These are phyloP conservation scores for Drosophila fulvimacula DNA, from an alignment of 2,888 invertebrate species.

Conservation along the genomic window DNA sequence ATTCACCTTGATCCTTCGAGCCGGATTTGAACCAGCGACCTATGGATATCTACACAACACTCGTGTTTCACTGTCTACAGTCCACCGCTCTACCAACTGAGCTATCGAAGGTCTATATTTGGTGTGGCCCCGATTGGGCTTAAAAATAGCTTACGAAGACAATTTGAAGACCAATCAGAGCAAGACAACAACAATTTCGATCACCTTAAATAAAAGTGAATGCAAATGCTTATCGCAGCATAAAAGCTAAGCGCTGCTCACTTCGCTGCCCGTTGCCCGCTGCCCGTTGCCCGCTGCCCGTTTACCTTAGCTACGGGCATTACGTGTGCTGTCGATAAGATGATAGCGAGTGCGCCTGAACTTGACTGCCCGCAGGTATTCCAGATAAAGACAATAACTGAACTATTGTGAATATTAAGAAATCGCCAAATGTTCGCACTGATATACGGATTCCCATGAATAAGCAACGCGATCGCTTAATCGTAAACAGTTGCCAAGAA, in stretches of 20 bases:
- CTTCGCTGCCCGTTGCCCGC: background rate
- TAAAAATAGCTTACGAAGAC: constrained; percentile 6
- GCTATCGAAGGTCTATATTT: constrained; percentile 72
- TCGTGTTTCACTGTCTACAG: constrained; percentile 51
- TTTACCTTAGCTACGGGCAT: background rate
- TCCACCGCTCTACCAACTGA: constrained; percentile 81
- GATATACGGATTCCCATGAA: constrained; percentile 14
- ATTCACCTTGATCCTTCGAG: constrained; percentile 65
- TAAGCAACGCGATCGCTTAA: constrained; percentile 12
- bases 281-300: background rate
- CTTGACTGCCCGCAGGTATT: background rate
- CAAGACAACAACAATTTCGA: constrained; percentile 29
- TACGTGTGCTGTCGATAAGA: constrained; percentile 46
- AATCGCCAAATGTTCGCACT: constrained; percentile 17
- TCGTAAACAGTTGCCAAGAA: constrained; percentile 13
- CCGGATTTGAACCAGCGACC: constrained; percentile 80
- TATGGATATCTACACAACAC: constrained; percentile 65
- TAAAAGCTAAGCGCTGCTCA: constrained; percentile 25
- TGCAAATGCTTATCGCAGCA: constrained; percentile 60
- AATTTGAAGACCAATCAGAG: constrained; percentile 15
- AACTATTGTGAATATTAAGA: constrained; percentile 8
- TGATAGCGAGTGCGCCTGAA: constrained; percentile 27
- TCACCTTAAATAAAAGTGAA: constrained; percentile 36
- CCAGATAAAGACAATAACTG: constrained; percentile 27
- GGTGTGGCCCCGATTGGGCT: constrained; percentile 2